These are phyloP conservation scores for Ephialtes manifestator DNA, from an alignment of 2,888 invertebrate genomes.

Conservation along the genomic window DNA sequence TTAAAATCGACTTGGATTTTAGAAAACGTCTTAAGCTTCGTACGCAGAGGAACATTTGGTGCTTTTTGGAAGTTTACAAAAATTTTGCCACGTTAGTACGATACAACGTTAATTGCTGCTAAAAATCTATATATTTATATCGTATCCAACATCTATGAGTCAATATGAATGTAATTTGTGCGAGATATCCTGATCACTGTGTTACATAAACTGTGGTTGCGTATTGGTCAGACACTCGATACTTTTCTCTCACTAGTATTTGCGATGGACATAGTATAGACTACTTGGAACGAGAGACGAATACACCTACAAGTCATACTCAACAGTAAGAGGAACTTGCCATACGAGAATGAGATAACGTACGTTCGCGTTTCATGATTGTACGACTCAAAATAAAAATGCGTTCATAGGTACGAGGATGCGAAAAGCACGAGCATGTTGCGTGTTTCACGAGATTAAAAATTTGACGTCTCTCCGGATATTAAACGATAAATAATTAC, in stretches of 20 bases:
- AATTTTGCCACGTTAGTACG: too few relatives aligned
- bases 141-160: constrained; percentile 21
- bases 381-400: constrained; percentile 50
- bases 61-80: too few relatives aligned
- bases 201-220: constrained; percentile 46
- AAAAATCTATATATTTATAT: constrained; percentile 11
- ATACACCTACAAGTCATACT: background rate
- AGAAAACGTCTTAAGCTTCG: too few relatives aligned
- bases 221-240: constrained; percentile 48
- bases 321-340: constrained; percentile 36
- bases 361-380: constrained; percentile 42
- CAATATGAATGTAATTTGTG: background rate
- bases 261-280: background rate
- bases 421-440: constrained; percentile 10
- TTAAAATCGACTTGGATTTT: too few relatives aligned
- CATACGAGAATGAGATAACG: constrained; percentile 46
- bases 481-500: constrained; percentile 4
- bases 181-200: constrained; percentile 1
- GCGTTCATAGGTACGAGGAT: constrained; percentile 15
- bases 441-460: constrained; percentile 25
- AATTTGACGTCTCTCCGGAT: background rate
- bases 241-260: background rate
- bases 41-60: too few relatives aligned
- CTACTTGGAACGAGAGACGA: background rate
- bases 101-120: background rate